These are phyloP conservation scores for Cephus runcator DNA, from an alignment of 2,888 invertebrate genomes.

Conservation along the genomic window DNA sequence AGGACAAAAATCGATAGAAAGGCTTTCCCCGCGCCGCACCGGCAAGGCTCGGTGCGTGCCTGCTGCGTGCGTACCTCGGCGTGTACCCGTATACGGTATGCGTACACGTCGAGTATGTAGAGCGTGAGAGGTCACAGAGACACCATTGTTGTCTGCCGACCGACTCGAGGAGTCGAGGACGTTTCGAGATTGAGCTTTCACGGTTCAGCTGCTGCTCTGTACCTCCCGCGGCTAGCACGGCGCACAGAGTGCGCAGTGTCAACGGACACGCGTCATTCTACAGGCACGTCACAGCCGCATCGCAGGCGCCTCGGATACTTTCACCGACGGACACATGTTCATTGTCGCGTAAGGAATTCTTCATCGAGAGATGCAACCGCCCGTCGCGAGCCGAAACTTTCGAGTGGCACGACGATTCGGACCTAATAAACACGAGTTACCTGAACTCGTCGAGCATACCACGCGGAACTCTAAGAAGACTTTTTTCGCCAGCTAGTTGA, in stretches of 20 bases:
- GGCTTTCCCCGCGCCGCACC: neutral
- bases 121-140: slow-evolving; percentile 53
- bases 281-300: neutral
- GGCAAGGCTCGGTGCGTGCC: slow-evolving; percentile 13
- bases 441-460: neutral
- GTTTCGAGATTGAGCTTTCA: slow-evolving; percentile 4
- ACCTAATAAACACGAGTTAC: neutral
- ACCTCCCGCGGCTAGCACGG: neutral
- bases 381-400: no score
- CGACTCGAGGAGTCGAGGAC: slow-evolving; percentile 11
- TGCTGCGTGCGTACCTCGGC: neutral
- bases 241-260: neutral
- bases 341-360: neutral
- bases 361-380: neutral
- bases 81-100: neutral
- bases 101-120: slow-evolving; percentile 34
- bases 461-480: no score
- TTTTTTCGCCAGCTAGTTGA: neutral
- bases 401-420: neutral
- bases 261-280: neutral
- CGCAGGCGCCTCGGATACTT: neutral
- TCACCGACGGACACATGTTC: neutral
- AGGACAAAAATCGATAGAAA: neutral
- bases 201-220: neutral
- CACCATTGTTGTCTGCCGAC: slow-evolving; percentile 50